Conservation (phyloP, 2,113 vertebrate genomes). For the Chloropsis hardwickii region DNA sequence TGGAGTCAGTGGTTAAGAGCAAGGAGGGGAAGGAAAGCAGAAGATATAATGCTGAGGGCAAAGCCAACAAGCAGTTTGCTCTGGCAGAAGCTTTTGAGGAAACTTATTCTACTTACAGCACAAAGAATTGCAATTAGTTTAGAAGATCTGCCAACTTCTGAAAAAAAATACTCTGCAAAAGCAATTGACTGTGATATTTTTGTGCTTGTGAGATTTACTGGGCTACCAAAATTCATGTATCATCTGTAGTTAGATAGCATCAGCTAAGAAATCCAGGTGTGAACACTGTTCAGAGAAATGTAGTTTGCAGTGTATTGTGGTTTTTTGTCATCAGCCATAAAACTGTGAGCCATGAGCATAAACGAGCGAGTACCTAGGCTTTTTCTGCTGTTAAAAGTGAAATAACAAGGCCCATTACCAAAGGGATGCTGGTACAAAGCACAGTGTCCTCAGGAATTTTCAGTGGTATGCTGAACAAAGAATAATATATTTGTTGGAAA, state of each 20-base stretch:
- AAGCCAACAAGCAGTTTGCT: neutral
- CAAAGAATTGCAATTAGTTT: neutral
- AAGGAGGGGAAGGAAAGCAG: neutral
- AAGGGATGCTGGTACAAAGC: neutral
- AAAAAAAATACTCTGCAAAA: neutral
- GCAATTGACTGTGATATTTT: neutral
- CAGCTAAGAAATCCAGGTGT: neutral
- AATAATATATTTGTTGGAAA: conserved; percentile 30
- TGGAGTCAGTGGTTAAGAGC: conserved; percentile 37
- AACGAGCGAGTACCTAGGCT: neutral
- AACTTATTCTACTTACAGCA: neutral
- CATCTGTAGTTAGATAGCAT: neutral
- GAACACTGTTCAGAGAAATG: neutral
- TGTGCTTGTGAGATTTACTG: neutral
- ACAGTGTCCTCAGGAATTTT: neutral
- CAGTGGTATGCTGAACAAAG: neutral
- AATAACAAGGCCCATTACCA: neutral
- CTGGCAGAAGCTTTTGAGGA: neutral
- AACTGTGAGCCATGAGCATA: neutral
- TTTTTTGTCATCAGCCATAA: neutral
- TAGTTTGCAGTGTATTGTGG: neutral
- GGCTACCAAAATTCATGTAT: neutral
- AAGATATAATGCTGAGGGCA: neutral
- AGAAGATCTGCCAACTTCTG: neutral
- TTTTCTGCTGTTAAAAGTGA: neutral